These are phyloP conservation scores for Porites australiensis DNA, from an alignment of 64 coral and sea anemone genomes.

Conservation along the genomic window DNA sequence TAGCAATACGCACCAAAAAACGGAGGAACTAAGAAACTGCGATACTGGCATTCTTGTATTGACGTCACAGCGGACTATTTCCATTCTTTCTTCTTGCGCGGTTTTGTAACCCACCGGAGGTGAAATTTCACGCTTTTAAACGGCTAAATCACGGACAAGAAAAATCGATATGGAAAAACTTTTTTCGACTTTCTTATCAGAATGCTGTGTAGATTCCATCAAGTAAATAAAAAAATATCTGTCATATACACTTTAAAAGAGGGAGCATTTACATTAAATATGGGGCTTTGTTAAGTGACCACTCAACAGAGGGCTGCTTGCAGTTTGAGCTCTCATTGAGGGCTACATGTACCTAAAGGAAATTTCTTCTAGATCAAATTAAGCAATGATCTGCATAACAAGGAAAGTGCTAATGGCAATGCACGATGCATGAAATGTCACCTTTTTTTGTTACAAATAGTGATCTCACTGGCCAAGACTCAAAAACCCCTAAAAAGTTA, in stretches of 20 bases:
- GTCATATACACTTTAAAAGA: too few species aligned
- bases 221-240: too few species aligned
- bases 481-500: not conserved
- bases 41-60: not conserved
- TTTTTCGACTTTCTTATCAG: not conserved
- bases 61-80: not conserved
- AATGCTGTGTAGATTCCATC: too few species aligned
- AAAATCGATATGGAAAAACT: not conserved
- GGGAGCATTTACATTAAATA: too few species aligned
- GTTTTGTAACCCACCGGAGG: not conserved
- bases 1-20: not conserved
- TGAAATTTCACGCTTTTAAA: not conserved
- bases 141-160: not conserved
- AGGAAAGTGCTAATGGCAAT: not conserved
- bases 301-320: not conserved
- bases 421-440: not conserved
- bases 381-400: not conserved
- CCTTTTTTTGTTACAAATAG: not conserved
- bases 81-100: not conserved
- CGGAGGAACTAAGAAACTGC: not conserved
- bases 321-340: not conserved
- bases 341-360: slow-evolving; percentile 15
- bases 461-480: not conserved
- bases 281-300: too few species aligned
- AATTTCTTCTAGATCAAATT: not conserved